Evolutionary conservation across 2,888 invertebrate species (phyloP).

Genomic region (Tanypteryx hageni): DNA sequence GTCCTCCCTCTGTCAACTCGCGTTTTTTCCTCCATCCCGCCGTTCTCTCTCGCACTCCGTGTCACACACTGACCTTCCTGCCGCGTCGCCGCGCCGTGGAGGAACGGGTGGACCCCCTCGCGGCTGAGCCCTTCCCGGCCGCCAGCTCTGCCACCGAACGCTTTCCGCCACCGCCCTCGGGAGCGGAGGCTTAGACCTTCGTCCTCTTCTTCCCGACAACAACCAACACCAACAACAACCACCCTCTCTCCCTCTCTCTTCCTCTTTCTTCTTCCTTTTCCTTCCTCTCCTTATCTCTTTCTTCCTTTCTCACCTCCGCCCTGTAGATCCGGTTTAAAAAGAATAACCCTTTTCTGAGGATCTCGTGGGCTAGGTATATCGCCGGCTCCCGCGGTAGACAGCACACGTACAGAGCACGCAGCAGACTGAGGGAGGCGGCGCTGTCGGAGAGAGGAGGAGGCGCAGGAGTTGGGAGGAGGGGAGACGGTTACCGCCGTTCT

Average conservation of each 20-base stretch:
- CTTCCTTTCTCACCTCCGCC: background rate
- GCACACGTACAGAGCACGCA: slow-evolving; percentile 60
- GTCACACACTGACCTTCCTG: slow-evolving; percentile 51
- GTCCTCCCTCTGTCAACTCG: background rate
- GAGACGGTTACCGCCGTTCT: background rate
- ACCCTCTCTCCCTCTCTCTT: background rate
- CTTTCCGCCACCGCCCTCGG: slow-evolving; percentile 44
- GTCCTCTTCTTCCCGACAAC: background rate
- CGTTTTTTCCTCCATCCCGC: background rate
- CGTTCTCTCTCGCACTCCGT: background rate
- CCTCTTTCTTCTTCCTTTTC: background rate
- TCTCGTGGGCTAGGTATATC: background rate
- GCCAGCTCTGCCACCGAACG: slow-evolving; percentile 69
- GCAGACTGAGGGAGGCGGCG: slow-evolving; percentile 54
- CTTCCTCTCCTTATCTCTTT: background rate
- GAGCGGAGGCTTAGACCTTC: slow-evolving; percentile 49
- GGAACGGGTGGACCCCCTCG: slow-evolving; percentile 68
- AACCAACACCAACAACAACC: slow-evolving; percentile 10
- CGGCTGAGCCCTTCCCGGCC: slow-evolving; percentile 70
- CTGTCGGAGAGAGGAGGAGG: slow-evolving; percentile 9
- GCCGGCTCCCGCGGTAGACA: slow-evolving; percentile 40
- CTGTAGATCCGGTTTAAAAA: background rate
- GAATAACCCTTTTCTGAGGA: background rate
- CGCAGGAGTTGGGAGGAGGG: background rate
- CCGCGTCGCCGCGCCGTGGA: slow-evolving; percentile 68